phyloP scores from a whole-genome alignment of 1,140 invertebrate species.

The Hyles vespertilio region DNA sequence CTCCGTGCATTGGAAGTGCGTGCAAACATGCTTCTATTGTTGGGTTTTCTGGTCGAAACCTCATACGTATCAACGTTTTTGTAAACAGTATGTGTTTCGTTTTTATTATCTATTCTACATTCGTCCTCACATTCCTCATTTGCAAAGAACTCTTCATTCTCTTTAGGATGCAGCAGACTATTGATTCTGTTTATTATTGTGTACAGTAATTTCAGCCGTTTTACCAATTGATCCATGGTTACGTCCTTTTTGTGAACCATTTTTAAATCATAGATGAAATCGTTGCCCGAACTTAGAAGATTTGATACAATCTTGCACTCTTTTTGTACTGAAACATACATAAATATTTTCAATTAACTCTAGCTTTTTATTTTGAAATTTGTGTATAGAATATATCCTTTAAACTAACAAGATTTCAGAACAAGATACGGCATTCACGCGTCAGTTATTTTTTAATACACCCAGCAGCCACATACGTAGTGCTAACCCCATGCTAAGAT shows the following conservation, averaged over 20 bases:
- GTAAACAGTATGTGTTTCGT: slow-evolving; percentile 42
- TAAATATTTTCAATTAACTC: no score
- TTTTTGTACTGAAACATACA: slow-evolving; percentile 55
- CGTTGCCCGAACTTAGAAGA: slow-evolving; percentile 35
- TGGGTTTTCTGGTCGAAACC: slow-evolving; percentile 36
- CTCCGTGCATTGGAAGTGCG: slow-evolving; percentile 41
- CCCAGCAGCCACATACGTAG: no score
- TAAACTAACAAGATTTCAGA: no score
- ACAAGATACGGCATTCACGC: no score
- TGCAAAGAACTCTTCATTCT: slow-evolving; percentile 42
- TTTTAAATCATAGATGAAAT: slow-evolving; percentile 43
- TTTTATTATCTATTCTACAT: slow-evolving; percentile 17
- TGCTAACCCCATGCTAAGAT: no score
- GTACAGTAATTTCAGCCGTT: slow-evolving; percentile 63
- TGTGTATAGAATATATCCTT: no score
- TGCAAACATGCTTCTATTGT: slow-evolving; percentile 51
- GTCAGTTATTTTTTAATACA: no score
- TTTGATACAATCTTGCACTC: slow-evolving; percentile 68
- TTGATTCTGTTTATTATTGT: slow-evolving; percentile 57
- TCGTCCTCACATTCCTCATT: slow-evolving; percentile 37
- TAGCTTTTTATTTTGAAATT: no score
- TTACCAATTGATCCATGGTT: slow-evolving; percentile 49
- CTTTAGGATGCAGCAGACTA: slow-evolving; percentile 41
- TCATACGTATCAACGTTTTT: slow-evolving; percentile 44
- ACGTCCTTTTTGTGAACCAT: slow-evolving; percentile 27